Conservation (phyloP, 1,140 invertebrate genomes). For the Cotesia glomerata region DNA sequence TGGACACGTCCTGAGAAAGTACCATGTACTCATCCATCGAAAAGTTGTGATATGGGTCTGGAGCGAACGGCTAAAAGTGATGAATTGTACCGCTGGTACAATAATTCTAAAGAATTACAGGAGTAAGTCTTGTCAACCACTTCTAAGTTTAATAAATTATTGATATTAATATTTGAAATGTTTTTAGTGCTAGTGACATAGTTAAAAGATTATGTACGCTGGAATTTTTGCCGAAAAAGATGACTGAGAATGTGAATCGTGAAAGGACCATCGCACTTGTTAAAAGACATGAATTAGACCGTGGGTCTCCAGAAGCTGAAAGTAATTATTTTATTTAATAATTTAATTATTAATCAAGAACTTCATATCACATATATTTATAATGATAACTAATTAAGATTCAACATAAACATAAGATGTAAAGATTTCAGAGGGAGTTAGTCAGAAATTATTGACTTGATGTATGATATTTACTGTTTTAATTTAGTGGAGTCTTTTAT, state of each 20-base stretch:
- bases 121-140: slow-evolving; percentile 51
- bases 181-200: slow-evolving; percentile 64
- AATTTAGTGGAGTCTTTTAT: too few relatives aligned
- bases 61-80: slow-evolving; percentile 55
- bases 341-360: slow-evolving; percentile 10
- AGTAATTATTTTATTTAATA: slow-evolving; percentile 52
- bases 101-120: slow-evolving; percentile 64
- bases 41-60: slow-evolving; percentile 66
- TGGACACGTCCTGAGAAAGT: slow-evolving; percentile 69
- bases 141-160: background rate
- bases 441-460: too few relatives aligned
- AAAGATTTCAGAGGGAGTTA: too few relatives aligned
- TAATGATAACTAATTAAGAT: too few relatives aligned
- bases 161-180: background rate
- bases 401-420: too few relatives aligned
- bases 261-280: slow-evolving; percentile 63
- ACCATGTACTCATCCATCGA: slow-evolving; percentile 61
- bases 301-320: slow-evolving; percentile 64
- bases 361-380: background rate
- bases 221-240: slow-evolving; percentile 60
- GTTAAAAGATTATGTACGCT: slow-evolving; percentile 68
- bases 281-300: slow-evolving; percentile 65
- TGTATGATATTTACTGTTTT: too few relatives aligned
- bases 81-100: slow-evolving; percentile 51
- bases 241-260: slow-evolving; percentile 50